Conservation (phyloP, 2,113 vertebrate species). For the Trogon melanurus region DNA sequence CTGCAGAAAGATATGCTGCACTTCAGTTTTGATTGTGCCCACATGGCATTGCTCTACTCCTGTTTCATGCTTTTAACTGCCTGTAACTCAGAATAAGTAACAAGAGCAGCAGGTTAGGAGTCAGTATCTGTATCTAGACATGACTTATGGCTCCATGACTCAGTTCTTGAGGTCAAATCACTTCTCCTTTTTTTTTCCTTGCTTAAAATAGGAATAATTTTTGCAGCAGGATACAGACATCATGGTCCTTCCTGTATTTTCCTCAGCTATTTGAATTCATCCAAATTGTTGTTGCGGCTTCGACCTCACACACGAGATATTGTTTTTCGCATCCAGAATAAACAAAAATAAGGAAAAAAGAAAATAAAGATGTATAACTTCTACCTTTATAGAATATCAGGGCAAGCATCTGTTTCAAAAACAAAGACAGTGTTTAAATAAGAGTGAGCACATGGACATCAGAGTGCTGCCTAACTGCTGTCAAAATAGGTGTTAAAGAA, state of each 20-base stretch:
- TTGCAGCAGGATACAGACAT: background rate
- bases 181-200: background rate
- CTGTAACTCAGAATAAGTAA: background rate
- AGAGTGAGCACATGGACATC: background rate
- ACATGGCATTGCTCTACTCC: background rate
- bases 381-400: background rate
- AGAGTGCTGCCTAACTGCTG: background rate
- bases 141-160: background rate
- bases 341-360: conserved; percentile 20
- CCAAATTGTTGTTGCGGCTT: conserved; percentile 2
- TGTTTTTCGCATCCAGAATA: conserved; percentile 8
- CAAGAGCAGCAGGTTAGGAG: background rate
- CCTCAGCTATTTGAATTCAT: background rate
- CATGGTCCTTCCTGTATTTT: background rate
- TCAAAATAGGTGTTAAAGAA: conserved; percentile 35
- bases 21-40: background rate
- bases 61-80: background rate
- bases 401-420: conserved; percentile 22
- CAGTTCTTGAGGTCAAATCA: background rate
- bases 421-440: conserved; percentile 5
- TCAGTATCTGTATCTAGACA: background rate
- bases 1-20: background rate
- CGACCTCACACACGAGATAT: background rate
- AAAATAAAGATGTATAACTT: background rate
- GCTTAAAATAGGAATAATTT: background rate